Percentiles rank a stretch among this genome's conserved stretches.
Evolutionary conservation across 2,113 vertebrate species (phyloP).

Genomic region (Salvelinus alpinus): DNA sequence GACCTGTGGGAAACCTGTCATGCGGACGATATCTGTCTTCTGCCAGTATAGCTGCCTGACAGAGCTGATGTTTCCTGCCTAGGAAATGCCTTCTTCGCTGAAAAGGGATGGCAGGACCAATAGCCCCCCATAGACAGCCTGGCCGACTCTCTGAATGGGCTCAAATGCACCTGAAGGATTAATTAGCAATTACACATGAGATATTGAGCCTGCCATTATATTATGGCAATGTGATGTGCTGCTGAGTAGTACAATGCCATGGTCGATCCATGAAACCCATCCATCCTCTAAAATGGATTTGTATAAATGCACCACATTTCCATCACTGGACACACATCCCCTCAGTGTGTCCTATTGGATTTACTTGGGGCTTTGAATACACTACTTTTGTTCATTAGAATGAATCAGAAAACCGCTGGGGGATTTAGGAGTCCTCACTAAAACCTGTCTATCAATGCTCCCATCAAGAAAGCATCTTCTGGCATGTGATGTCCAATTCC

Average conservation of each 20-base stretch:
- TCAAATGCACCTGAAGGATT: constrained; percentile 40
- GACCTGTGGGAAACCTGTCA: constrained; percentile 7
- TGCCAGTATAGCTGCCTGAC: constrained; percentile 2
- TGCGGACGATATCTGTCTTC: not conserved
- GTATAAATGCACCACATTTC: not conserved
- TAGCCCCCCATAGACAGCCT: constrained; percentile 13
- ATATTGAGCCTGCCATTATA: constrained; percentile 10
- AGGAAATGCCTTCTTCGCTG: constrained; percentile 12
- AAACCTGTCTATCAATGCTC: not conserved
- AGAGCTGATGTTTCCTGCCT: not conserved
- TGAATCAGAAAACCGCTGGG: constrained; percentile 14
- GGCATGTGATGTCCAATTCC: constrained; percentile 9
- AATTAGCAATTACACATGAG: constrained; percentile 42
- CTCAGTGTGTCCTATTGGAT: not conserved
- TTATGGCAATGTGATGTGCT: constrained; percentile 1
- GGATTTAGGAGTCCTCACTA: constrained; percentile 11
- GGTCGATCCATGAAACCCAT: not conserved
- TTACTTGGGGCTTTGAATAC: constrained; percentile 18
- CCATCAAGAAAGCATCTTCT: constrained; percentile 16
- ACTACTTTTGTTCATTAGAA: constrained; percentile 29
- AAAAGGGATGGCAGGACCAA: not conserved
- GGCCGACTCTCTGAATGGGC: constrained; percentile 11
- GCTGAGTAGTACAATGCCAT: not conserved
- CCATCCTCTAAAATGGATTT: not conserved
- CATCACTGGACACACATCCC: not conserved